Conservation (phyloP, 2,888 invertebrate species). For the Zele albiditarsus region DNA sequence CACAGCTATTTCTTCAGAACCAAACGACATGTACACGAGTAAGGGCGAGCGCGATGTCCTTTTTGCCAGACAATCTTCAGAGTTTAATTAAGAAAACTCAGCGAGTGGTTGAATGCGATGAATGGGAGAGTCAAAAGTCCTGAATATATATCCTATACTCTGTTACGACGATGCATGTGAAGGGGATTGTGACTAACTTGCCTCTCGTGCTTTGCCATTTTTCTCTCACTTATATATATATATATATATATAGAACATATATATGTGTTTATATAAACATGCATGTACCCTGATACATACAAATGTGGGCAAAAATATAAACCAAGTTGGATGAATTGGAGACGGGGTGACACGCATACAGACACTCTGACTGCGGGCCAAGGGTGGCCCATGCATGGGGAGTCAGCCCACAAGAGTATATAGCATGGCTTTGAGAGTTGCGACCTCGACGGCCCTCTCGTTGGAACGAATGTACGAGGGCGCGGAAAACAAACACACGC, state of each 20-base stretch:
- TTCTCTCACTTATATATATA: conserved; percentile 35
- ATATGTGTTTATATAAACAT: neutral
- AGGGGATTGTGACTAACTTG: conserved; percentile 27
- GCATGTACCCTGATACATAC: neutral
- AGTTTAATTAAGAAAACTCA: conserved; percentile 72
- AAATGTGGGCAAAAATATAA: neutral
- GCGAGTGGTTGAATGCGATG: conserved; percentile 69
- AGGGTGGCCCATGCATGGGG: conserved; percentile 22
- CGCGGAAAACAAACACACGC: conserved; percentile 61
- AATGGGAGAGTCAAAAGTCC: conserved; percentile 68
- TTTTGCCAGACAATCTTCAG: conserved; percentile 71
- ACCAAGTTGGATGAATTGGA: conserved; percentile 13
- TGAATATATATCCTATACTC: conserved; percentile 20
- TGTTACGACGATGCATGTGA: conserved; percentile 38
- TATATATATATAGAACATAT: conserved; percentile 27
- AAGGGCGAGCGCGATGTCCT: conserved; percentile 65
- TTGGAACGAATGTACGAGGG: conserved; percentile 46
- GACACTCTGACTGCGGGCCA: neutral
- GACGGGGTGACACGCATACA: conserved; percentile 38
- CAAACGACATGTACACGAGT: conserved; percentile 5
- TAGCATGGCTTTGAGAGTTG: conserved; percentile 60
- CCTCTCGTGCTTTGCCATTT: conserved; percentile 41
- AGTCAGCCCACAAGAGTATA: conserved; percentile 40
- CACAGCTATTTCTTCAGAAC: neutral
- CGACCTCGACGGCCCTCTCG: conserved; percentile 48